These are phyloP conservation scores for Drosophila mayri DNA, from an alignment of 1,140 invertebrate species.

Conservation along the genomic window DNA sequence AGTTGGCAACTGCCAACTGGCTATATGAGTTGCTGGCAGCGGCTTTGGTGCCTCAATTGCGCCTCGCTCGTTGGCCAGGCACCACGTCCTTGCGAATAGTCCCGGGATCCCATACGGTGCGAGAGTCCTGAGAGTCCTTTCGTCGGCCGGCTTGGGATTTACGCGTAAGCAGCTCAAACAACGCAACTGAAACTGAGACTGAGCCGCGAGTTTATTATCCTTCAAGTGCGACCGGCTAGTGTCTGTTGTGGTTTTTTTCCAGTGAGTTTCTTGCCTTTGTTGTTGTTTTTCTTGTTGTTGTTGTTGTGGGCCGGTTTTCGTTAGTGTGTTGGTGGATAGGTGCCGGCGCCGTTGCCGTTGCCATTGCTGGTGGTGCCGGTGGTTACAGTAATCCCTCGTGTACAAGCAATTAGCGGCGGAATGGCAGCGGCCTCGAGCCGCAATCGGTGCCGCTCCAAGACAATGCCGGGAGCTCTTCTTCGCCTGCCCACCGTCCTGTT, in stretches of 20 bases:
- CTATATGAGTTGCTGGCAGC: slow-evolving; percentile 48
- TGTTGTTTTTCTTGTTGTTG: neutral
- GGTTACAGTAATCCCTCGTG: slow-evolving; percentile 19
- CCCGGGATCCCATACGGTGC: neutral
- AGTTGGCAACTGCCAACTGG: slow-evolving; percentile 16
- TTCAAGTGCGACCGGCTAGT: slow-evolving; percentile 1
- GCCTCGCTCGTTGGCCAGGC: slow-evolving; percentile 67
- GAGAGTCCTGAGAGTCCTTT: neutral
- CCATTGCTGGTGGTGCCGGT: neutral
- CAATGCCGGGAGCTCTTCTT: slow-evolving; percentile 13
- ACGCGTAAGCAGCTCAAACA: slow-evolving; percentile 22
- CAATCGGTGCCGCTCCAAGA: slow-evolving; percentile 29
- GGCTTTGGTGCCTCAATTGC: slow-evolving; percentile 59
- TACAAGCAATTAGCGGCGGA: slow-evolving; percentile 28
- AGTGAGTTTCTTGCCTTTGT: neutral
- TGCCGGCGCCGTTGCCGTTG: neutral
- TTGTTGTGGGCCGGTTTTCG: slow-evolving; percentile 1
- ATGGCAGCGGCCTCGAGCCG: slow-evolving; percentile 31
- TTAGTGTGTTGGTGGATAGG: slow-evolving; percentile 1
- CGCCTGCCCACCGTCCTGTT: slow-evolving; percentile 2
- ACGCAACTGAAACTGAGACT: slow-evolving; percentile 2
- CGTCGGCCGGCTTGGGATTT: slow-evolving; percentile 42
- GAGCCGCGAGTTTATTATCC: slow-evolving; percentile 19
- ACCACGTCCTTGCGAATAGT: slow-evolving; percentile 44
- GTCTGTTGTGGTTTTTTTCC: slow-evolving; percentile 29